Conservation (phyloP, 1,140 invertebrate species). For the Calliphora vicina region DNA sequence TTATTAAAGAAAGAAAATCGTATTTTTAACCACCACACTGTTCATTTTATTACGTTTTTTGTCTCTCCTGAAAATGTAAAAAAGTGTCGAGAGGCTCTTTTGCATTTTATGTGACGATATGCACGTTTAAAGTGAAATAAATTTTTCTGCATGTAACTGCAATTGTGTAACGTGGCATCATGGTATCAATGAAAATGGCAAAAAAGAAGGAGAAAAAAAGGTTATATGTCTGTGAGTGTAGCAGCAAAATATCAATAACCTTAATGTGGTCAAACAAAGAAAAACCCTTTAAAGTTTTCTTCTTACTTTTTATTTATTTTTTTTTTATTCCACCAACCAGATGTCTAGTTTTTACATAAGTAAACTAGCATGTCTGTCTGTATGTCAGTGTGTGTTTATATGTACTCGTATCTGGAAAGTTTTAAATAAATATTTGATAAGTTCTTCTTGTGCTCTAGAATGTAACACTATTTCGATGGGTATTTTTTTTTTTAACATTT, state of each 20-base stretch:
- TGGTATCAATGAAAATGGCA: background rate
- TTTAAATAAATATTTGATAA: conserved; percentile 15
- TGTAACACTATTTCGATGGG: background rate
- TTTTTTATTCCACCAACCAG: background rate
- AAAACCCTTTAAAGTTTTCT: background rate
- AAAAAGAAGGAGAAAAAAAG: background rate
- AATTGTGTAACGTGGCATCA: no score
- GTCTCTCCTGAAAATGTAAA: no score
- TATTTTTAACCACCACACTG: no score
- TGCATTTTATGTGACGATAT: no score
- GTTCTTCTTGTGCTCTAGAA: background rate
- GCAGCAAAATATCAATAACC: background rate
- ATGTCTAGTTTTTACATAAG: background rate
- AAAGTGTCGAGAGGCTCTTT: no score
- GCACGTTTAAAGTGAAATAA: background rate
- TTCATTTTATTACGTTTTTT: no score
- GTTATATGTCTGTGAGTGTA: no score
- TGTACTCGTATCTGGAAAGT: background rate
- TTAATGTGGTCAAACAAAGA: background rate
- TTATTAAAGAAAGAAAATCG: no score
- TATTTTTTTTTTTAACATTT: background rate
- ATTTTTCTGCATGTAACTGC: background rate
- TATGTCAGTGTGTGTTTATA: background rate
- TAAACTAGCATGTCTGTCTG: background rate
- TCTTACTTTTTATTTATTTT: background rate